Conservation (phyloP, 2,888 invertebrate species). For the Eupelmus urozonus region DNA sequence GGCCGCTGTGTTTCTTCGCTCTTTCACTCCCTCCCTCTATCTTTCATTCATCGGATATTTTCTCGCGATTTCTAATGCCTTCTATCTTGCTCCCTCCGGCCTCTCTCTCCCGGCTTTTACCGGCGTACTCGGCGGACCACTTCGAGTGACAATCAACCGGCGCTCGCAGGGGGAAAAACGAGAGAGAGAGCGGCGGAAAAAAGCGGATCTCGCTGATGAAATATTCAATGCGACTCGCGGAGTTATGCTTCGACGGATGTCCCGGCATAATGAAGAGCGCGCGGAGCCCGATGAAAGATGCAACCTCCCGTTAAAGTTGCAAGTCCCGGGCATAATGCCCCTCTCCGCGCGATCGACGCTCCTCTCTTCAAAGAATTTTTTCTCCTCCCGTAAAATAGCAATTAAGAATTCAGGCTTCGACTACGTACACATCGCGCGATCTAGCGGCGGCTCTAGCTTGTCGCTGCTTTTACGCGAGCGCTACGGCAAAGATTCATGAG, state of each 20-base stretch:
- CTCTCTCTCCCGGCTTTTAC: conserved; percentile 12
- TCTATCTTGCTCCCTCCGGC: background rate
- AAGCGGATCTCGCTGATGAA: conserved; percentile 73
- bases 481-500: background rate
- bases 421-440: no score
- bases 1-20: conserved; percentile 26
- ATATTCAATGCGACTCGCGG: conserved; percentile 71
- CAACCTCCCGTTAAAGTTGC: conserved; percentile 63
- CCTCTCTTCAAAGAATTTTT: conserved; percentile 29
- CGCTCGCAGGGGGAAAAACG: background rate
- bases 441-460: no score
- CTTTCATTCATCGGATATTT: conserved; percentile 45
- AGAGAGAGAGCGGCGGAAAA: conserved; percentile 64
- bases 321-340: background rate
- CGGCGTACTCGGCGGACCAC: conserved; percentile 61
- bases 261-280: conserved; percentile 61
- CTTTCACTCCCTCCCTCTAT: conserved; percentile 50
- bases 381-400: conserved; percentile 11
- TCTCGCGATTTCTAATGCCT: conserved; percentile 57
- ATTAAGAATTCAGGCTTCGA: conserved; percentile 16
- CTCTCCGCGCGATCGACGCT: background rate
- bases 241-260: conserved; percentile 63
- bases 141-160: conserved; percentile 75
- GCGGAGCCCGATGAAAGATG: conserved; percentile 62
- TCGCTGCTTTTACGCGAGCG: background rate